Base-by-base conservation (phyloP, 2,888 invertebrate species). In the Neoitamus cyanurus region DNA sequence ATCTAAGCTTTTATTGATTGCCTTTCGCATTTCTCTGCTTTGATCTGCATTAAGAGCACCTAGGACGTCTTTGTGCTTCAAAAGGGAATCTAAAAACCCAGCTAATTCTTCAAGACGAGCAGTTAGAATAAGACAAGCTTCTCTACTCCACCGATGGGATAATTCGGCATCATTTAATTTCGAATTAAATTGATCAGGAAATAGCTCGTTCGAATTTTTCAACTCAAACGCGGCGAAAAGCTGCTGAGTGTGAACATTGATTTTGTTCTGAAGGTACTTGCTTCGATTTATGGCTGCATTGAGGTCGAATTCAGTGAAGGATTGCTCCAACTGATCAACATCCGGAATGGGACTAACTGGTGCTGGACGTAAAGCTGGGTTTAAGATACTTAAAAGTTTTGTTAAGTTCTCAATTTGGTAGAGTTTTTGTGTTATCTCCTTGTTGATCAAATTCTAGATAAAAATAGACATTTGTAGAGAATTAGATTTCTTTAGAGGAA, bases 31-130 rank as follows among this genome's bases (percentile, higher is more conserved):
- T 13, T 92, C 92, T 78, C 90, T 90, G n/a, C 92, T 92, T 85
- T 92, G 91, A 84, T 92, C 92, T 2, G 90, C 90, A 0, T 93
- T 93, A 75, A 93, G 87, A 68, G 92, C 91, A 20, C 93, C 92
- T 7, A 93, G 87, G n/a, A 93, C 91, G 73, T 92, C 92, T 88
- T 93, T 93, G 85, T 93, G 92, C 87, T 92, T 92, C 0, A 94
- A 90, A 75, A 94, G 89, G 0, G 93, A 93, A 86, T 94, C 93
- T 9, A 94, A 90, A 88, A 94, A 94, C 13, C 92, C 91, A 0
- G 94, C 94, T 69, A 94, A 88, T 88, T 94, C 94, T 87, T 94
- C 93, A 3, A 94, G 88, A 0, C 94, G 92, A 36, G 90, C 91
- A 25, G 93, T 93, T 6, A 94, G 89, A 68, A 93, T 88, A 1